Evolutionary conservation across 2,797 vertebrate genomes (phyloP), one percentile per base, ranked within the genome.

Genomic region (Corythornis leucogaster): DNA sequence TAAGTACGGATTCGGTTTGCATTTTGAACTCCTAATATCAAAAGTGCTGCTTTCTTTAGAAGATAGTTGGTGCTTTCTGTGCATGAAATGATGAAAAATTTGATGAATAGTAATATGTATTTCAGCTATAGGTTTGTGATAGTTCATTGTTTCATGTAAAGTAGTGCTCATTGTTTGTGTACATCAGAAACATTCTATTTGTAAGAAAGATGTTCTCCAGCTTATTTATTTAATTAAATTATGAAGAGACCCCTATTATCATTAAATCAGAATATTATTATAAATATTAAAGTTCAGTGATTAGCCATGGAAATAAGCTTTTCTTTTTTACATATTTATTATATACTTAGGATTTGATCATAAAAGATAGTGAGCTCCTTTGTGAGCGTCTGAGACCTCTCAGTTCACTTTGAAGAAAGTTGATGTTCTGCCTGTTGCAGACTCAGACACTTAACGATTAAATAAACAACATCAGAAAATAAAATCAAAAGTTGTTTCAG

Each of bases 1-100:
- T 96, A 93, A 97, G 95, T 88, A 96, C 96, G 90, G 69, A 95
- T 95, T 96, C 22, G 1, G 89, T 55, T 80, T 84, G 55, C 10
- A 82, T 95, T 95, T 93, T 82, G 54, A 85, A 91, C 87, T 83
- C 77, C 76, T 82, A 71, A 59, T 90, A 88, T 40, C 62, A 79
- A 38, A 93, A 94, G 20, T 90, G 35, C 46, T 83, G 46, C 30
- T 51, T 90, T 90, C 79, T 88, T 76, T 61, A 83, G 57, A 80
- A 91, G 74, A 70, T 33, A 57, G 53, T 78, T 89, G 64, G 50
- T 86, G 68, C 22, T 61, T 95, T 92, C 63, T 67, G 51, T 77
- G 63, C 43, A 80, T 55, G 46, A 77, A 94, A 88, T 46, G 19
- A 63, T 77, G 30, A 25, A 74, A 55, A 89, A 74, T 43, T 77